Base-by-base conservation (phyloP, 53 echinoderm and acorn worm genomes). In the Arbacia lixula region DNA sequence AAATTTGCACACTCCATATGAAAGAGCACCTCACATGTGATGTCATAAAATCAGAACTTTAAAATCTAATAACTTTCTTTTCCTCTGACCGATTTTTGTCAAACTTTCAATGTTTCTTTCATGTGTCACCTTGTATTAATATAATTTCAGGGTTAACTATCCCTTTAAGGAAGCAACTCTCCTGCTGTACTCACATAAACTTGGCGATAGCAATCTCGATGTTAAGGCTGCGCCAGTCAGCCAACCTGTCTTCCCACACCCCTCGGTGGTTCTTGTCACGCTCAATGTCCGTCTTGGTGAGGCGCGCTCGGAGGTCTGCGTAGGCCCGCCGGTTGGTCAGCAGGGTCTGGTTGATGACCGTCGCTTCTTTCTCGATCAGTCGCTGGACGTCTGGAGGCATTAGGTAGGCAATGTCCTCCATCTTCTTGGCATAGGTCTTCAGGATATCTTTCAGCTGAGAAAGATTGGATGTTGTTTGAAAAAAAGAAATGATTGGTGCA, bases 301-400 rank as follows among this genome's bases (percentile, higher is more conserved):
- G 64, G 27, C 97, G 75, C 1, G 94, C 90, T 26, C 60, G 85
- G 41, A 96, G 90, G 43, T 96, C 94, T 0, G 92, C 86, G 26
- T 96, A 96, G 31, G 97, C 91, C 26, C 97, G 61, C 22, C 93
- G 53, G 78, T 96, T 96, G 33, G 76, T 83, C 16, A 96, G 88
- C 0, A 96, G 84, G 0, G 94, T 94, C 60, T 96, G 97, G 72
- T 96, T 96, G 86, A 96, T 92, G 21, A 96, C 87, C 54, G 93
- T 93, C 2, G 90, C 87, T 51, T 96, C 97, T 53, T 89, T 94
- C 74, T 90, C 94, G 14, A 96, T 91, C 71, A 94, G 83, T 30
- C 97, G 72, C 86, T 91, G 91, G 22, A 94, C 92, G 49, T 96
- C 93, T 2, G 97, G 97, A 3, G 94, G 88, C 97, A 96, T 96